Base-by-base conservation (phyloP, 1,140 invertebrate genomes). In the Halictus rubicundus region DNA sequence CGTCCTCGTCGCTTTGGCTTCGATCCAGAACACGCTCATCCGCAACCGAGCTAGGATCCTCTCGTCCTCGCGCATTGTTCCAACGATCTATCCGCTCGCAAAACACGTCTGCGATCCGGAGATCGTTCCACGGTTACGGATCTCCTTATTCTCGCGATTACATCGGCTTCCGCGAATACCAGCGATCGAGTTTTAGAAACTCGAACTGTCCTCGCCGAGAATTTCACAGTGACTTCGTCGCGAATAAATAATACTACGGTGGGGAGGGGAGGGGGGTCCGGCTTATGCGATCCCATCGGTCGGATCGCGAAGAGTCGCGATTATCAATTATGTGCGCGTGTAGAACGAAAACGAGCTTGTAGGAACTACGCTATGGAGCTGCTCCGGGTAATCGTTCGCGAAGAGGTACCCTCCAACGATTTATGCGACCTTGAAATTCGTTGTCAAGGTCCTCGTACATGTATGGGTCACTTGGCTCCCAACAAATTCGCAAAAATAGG, bases 1-100 rank as follows among this genome's bases (percentile, higher is more conserved):
- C 68, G 25, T 80, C 25, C 63, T 82, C 69, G 65, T 87, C 87
- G 85, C 90, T 90, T 91, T 91, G 89, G 89, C 87, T 90, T 89
- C 16, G 21, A 19, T 39, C 21, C 42, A 39, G 21, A 68, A 42
- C n/a, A 23, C 54, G 49, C 14, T 52, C 19, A 52, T 16, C 49
- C 16, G 32, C 32, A 52, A 52, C 49, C 42, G 23, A 71, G 12
- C n/a, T 63, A 14, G 19, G 19, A n/a, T 52, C 52, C 60, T 25
- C 8, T 9, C 49, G 21, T 54, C 14, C 7, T 37, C n/a, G n/a
- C 39, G 10, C 23, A 57, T 23, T 6, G 57, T 63, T 42, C 46
- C 52, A 16, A 70, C 8, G n/a, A 46, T 64, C 46, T 32, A 32
- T 9, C 32, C 23, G 72, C 32, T 19, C 21, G 19, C 37, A n/a